These are phyloP conservation scores for Peromyscus polionotus DNA, from an alignment of 2,113 vertebrate species.

Conservation along the genomic window DNA sequence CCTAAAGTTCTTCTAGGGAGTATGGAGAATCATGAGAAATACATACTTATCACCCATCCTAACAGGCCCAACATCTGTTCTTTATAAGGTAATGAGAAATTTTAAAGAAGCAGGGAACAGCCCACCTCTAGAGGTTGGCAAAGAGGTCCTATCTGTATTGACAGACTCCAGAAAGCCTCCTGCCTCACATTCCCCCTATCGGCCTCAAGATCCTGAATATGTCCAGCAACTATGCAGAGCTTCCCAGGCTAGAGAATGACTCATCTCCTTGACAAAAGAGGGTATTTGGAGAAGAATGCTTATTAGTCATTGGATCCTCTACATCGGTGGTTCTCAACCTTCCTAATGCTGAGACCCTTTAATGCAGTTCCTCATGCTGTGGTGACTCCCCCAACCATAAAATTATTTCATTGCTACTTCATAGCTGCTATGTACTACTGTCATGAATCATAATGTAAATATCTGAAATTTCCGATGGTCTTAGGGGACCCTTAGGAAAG, in stretches of 20 bases:
- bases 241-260: neutral
- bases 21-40: neutral
- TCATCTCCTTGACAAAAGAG: neutral
- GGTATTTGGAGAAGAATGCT: no score
- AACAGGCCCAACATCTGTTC: neutral
- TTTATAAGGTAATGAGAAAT: neutral
- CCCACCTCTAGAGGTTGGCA: neutral
- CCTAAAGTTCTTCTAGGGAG: neutral
- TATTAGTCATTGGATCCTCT: neutral
- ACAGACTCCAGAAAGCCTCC: neutral
- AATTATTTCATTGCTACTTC: neutral
- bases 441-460: neutral
- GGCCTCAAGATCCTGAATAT: neutral
- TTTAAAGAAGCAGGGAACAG: neutral
- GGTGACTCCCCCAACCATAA: neutral
- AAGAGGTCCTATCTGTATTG: neutral
- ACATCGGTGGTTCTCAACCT: neutral
- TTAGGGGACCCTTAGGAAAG: neutral
- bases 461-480: neutral
- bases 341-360: neutral
- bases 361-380: neutral
- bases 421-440: neutral
- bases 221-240: neutral
- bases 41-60: neutral
- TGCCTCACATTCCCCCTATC: neutral